Base-by-base conservation (phyloP, 2,113 vertebrate genomes). In the Accipiter virgatus region DNA sequence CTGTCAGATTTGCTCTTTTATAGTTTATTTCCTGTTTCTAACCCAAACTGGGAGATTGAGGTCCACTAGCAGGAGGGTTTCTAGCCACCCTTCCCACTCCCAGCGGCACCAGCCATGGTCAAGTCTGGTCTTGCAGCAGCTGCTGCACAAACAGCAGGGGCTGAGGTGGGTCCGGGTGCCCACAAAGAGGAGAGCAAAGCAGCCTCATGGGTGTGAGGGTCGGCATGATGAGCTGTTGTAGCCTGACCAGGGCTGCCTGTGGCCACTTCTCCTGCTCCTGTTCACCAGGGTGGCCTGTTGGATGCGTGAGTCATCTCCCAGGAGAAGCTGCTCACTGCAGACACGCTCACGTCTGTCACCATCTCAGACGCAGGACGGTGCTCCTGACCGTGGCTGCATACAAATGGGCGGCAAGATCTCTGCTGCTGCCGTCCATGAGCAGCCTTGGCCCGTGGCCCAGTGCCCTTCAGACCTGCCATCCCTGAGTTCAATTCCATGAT, bases 261-360 rank as follows among this genome's bases (percentile, higher is more conserved):
- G 53, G 58, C 82, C 11, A 4, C 40, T 73, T 90, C 59, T 81
- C 56, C 70, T 1, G 1, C 43, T 89, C 73, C 58, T 2, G 0
- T 89, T 89, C 48, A 19, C 52, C 38, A 10, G 20, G 9, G 40
- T 52, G 70, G 62, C 40, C 61, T n/a, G 25, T 48, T 61, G 62
- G 43, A 27, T 27, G 38, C 4, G 3, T 89, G 89, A 96, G 81
- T 88, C 93, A 80, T 42, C 78, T 95, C 71, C 78, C 70, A 80
- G 79, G 78, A 95, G 72, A 61, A 93, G 87, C 32, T n/a, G 27
- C 74, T 88, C 4, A 4, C 66, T 40, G 53, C 75, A 88, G 48
- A 75, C 62, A 61, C 4, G 8, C 50, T 75, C 48, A 15, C 70
- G 32, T 85, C 74, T 75, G 74, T 53, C 47, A 8, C 43, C 13